A percentile compares a stretch with the other conserved stretches of the same genome.
These are phyloP conservation scores for Tenrec ecaudatus DNA, from an alignment of 2,113 vertebrate species.

Conservation along the genomic window DNA sequence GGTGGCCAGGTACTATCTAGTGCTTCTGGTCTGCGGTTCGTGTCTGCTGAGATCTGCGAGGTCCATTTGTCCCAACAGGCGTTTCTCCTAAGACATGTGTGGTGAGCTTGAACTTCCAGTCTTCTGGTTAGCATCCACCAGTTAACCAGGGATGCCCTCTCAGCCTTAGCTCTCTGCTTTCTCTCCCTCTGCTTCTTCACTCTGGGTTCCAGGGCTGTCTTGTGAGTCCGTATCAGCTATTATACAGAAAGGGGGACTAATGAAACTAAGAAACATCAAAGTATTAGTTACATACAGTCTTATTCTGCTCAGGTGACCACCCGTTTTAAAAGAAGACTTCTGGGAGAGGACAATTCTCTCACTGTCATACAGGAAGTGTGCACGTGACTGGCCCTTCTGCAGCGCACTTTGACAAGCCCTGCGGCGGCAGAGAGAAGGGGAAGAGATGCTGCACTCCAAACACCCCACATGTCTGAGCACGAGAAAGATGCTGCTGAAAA, in stretches of 20 bases:
- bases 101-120: not conserved
- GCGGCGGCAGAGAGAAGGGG: not conserved
- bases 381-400: not conserved
- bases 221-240: not conserved
- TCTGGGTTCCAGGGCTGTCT: not conserved
- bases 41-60: no score
- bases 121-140: not conserved
- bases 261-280: not conserved
- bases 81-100: not conserved
- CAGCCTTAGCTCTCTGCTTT: not conserved
- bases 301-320: not conserved
- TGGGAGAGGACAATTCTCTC: not conserved
- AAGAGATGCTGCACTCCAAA: not conserved
- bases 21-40: no score
- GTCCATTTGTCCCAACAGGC: not conserved
- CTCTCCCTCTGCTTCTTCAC: conserved; percentile 3
- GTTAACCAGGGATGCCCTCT: not conserved
- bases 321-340: conserved; percentile 20
- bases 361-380: not conserved
- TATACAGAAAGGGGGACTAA: not conserved
- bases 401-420: not conserved
- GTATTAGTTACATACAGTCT: not conserved
- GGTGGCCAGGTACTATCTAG: no score
- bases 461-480: not conserved
- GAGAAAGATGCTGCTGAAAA: conserved; percentile 10